A percentile compares a stretch with the other conserved stretches of the same genome.
Conservation (phyloP, 2,797 vertebrate genomes). For the Galagoides demidoff region DNA sequence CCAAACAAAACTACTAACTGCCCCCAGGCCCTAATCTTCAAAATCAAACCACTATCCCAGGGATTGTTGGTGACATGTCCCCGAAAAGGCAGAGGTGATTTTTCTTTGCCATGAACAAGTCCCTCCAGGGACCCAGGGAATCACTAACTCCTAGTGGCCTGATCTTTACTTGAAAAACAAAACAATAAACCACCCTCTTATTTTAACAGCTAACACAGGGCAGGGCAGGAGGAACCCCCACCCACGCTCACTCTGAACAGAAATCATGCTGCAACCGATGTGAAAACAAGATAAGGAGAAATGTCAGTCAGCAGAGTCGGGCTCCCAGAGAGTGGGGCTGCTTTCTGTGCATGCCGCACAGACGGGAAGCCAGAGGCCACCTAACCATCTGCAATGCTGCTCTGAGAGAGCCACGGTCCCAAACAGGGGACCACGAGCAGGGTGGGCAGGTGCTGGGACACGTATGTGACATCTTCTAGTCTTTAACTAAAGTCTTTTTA, state of each 20-base stretch:
- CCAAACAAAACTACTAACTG: conserved; percentile 32
- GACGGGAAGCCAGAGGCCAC: neutral
- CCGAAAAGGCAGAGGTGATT: neutral
- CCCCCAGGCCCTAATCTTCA: neutral
- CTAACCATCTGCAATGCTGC: neutral
- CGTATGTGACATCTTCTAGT: neutral
- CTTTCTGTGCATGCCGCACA: neutral
- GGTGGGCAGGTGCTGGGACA: neutral
- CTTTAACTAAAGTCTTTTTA: neutral
- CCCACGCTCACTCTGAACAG: conserved; percentile 70
- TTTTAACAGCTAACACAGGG: conserved; percentile 72
- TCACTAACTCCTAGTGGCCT: neutral
- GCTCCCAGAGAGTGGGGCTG: neutral
- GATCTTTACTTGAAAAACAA: conserved; percentile 67
- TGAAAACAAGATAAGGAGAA: conserved; percentile 77
- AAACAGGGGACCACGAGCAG: neutral
- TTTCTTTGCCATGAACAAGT: conserved; percentile 16
- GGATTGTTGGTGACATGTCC: neutral
- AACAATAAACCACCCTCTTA: conserved; percentile 21
- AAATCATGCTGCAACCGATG: conserved; percentile 50
- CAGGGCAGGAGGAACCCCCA: conserved; percentile 74
- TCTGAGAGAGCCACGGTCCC: rapidly evolving
- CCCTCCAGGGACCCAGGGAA: neutral
- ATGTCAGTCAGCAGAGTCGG: conserved; percentile 44
- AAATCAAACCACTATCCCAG: neutral